Conservation (phyloP, 2,888 invertebrate species). For the Scaptomyza caliginosa region DNA sequence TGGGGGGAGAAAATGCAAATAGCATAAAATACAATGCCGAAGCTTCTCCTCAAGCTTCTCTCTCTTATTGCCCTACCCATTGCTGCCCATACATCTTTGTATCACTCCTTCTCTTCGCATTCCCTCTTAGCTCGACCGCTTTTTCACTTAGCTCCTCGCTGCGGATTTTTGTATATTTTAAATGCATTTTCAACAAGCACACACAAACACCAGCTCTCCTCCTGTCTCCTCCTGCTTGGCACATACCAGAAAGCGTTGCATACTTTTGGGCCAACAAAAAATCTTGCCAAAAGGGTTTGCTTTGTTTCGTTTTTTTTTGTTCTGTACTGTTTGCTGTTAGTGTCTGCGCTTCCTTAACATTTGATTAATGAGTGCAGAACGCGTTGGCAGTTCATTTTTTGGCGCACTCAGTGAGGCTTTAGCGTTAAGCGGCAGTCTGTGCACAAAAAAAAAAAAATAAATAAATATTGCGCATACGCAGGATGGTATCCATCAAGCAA, state of each 20-base stretch:
- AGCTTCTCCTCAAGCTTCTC: conserved; percentile 60
- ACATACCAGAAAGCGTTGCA: conserved; percentile 43
- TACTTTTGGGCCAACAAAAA: conserved; percentile 55
- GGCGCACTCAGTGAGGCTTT: conserved; percentile 37
- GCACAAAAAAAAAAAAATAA: background rate
- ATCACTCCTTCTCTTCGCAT: background rate
- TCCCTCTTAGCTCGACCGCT: conserved; percentile 34
- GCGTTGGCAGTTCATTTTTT: conserved; percentile 73
- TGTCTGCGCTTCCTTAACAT: conserved; percentile 71
- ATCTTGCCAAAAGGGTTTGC: conserved; percentile 56
- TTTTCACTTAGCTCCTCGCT: conserved; percentile 73
- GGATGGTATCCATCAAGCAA: conserved; percentile 16
- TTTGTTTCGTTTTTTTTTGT: conserved; percentile 17
- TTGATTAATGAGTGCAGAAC: conserved; percentile 74
- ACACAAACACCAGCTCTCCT: conserved; percentile 20
- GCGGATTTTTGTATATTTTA: conserved; percentile 74
- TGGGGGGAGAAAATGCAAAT: conserved; percentile 63
- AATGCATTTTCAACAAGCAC: conserved; percentile 76
- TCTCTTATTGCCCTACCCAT: conserved; percentile 22
- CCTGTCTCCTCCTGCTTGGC: background rate
- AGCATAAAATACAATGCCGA: conserved; percentile 73
- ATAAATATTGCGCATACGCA: conserved; percentile 70
- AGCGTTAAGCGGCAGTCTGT: conserved; percentile 23
- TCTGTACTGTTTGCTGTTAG: conserved; percentile 9
- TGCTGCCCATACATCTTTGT: background rate